A percentile compares a stretch with the other conserved stretches of the same genome.
Evolutionary conservation across 2,888 invertebrate genomes (phyloP).

Genomic region (Caenorhabditis parvicauda): DNA sequence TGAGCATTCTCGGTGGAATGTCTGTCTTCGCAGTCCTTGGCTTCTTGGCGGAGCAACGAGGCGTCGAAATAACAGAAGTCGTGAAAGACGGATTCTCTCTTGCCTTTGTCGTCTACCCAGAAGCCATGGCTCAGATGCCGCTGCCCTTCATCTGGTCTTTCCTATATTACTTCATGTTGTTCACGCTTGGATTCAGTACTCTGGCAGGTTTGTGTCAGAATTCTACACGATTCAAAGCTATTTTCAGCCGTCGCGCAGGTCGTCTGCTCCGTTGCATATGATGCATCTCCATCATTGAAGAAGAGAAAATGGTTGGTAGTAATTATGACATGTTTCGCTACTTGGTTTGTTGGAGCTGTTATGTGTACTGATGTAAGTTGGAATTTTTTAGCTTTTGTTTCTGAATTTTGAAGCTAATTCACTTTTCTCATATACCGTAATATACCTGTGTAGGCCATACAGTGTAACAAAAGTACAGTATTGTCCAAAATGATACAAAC

Average conservation of each 20-base stretch:
- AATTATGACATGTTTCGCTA: constrained; percentile 25
- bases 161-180: constrained; percentile 64
- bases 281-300: constrained; percentile 36
- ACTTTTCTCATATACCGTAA: too few species aligned
- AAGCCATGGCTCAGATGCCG: constrained; percentile 62
- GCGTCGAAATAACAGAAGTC: constrained; percentile 21
- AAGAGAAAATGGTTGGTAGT: constrained; percentile 34
- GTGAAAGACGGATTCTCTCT: constrained; percentile 62
- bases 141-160: constrained; percentile 63
- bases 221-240: neutral
- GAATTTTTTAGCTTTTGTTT: neutral
- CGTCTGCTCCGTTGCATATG: constrained; percentile 41
- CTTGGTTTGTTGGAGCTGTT: constrained; percentile 36
- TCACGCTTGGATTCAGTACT: constrained; percentile 62
- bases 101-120: constrained; percentile 64
- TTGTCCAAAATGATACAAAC: too few species aligned
- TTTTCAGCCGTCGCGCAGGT: constrained; percentile 13
- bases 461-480: too few species aligned
- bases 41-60: constrained; percentile 31
- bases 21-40: constrained; percentile 50
- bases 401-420: neutral
- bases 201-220: constrained; percentile 27
- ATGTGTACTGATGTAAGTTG: constrained; percentile 39
- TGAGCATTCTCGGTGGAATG: constrained; percentile 41
- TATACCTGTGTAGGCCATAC: neutral